Conservation (phyloP, 35 echinoderm and acorn worm species). For the Apostichopus japonicus region DNA sequence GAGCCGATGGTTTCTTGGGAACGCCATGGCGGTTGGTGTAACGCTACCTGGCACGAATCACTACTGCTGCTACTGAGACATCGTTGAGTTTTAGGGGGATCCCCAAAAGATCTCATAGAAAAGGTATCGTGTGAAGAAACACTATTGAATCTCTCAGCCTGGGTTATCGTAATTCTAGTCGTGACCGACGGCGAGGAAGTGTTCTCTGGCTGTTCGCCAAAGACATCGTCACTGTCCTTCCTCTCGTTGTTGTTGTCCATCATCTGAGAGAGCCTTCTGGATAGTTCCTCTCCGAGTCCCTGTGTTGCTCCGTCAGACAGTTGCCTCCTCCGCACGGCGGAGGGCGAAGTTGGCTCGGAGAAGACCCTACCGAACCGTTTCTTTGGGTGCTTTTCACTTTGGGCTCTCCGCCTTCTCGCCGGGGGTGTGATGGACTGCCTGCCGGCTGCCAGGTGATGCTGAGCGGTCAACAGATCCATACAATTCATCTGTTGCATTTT, state of each 20-base stretch:
- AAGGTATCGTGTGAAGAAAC: conserved; percentile 31
- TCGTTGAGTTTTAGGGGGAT: conserved; percentile 22
- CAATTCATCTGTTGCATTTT: conserved; percentile 93
- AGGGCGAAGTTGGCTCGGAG: conserved; percentile 88
- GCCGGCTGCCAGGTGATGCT: not conserved
- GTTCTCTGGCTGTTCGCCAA: conserved; percentile 4
- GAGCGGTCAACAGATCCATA: conserved; percentile 76
- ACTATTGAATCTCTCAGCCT: conserved; percentile 29
- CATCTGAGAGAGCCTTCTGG: conserved; percentile 49
- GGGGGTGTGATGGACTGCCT: conserved; percentile 70
- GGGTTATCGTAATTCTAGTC: conserved; percentile 34
- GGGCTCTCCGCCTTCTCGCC: conserved; percentile 59
- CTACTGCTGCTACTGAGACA: conserved; percentile 71
- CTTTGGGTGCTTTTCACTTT: conserved; percentile 63
- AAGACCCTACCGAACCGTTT: conserved; percentile 88
- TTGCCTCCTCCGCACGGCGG: conserved; percentile 53
- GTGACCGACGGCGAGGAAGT: not conserved
- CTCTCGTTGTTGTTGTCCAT: conserved; percentile 92
- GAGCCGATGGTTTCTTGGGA: conserved; percentile 64
- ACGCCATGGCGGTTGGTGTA: conserved; percentile 31
- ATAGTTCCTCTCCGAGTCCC: conserved; percentile 31
- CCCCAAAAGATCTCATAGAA: conserved; percentile 29
- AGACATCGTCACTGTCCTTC: conserved; percentile 71
- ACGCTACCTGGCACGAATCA: conserved; percentile 73
- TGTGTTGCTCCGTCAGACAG: not conserved